Conservation (phyloP, 2,888 invertebrate species). For the Gasteruption jaculator region DNA sequence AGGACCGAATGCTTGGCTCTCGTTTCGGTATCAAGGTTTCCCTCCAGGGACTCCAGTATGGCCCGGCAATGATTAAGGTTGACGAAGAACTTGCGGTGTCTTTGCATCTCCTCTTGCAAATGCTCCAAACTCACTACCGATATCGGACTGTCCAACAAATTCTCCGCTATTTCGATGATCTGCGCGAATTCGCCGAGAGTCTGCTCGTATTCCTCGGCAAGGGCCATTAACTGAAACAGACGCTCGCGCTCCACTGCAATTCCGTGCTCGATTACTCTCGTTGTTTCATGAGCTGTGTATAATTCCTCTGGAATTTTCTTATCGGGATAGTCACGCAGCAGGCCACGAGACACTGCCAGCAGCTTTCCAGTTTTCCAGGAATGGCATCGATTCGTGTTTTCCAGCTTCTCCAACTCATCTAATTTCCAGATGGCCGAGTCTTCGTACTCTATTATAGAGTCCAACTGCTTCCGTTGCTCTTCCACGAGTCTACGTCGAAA, state of each 20-base stretch:
- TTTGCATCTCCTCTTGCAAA: conserved; percentile 85
- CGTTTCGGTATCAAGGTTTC: conserved; percentile 77
- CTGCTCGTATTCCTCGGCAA: conserved; percentile 85
- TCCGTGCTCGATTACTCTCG: conserved; percentile 66
- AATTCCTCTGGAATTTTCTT: conserved; percentile 66
- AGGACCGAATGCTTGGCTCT: conserved; percentile 67
- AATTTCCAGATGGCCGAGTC: conserved; percentile 65
- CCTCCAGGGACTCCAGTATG: conserved; percentile 80
- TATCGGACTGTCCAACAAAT: conserved; percentile 72
- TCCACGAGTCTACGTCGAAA: conserved; percentile 35
- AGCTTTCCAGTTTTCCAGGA: conserved; percentile 61
- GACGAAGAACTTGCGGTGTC: conserved; percentile 83
- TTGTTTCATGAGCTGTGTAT: conserved; percentile 63
- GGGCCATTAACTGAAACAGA: conserved; percentile 67
- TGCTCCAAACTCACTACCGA: conserved; percentile 72
- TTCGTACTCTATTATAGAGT: conserved; percentile 60
- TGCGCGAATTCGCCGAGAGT: conserved; percentile 82
- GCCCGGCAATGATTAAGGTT: conserved; percentile 83
- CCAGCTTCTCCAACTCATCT: conserved; percentile 66
- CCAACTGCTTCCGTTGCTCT: conserved; percentile 51
- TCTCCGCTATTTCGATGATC: conserved; percentile 80
- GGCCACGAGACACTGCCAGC: conserved; percentile 59
- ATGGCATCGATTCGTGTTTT: conserved; percentile 62
- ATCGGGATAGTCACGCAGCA: conserved; percentile 67
- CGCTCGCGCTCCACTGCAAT: conserved; percentile 72